Conservation (phyloP, 2,888 invertebrate genomes). For the Troides helena region DNA sequence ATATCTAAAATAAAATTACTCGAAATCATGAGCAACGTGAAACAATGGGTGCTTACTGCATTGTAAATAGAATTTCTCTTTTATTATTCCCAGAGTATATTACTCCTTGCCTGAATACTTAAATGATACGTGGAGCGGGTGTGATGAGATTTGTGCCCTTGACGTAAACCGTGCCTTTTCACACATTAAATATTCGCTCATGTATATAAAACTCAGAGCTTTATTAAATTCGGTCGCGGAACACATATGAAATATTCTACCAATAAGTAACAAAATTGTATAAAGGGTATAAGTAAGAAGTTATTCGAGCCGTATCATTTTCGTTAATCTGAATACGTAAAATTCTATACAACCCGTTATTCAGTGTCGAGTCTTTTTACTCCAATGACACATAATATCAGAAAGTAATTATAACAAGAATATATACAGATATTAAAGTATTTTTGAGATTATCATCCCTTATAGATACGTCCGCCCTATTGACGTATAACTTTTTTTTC, state of each 20-base stretch:
- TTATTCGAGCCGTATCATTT: neutral
- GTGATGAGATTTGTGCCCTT: slow-evolving; percentile 13
- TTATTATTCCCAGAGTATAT: slow-evolving; percentile 2
- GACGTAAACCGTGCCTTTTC: slow-evolving; percentile 1
- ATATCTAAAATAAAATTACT: neutral
- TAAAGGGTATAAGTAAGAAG: neutral
- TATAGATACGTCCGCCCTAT: no score
- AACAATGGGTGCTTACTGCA: neutral
- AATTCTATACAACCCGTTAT: neutral
- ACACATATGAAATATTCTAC: neutral
- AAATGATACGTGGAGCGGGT: slow-evolving; percentile 4
- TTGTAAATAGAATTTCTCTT: neutral
- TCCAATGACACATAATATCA: neutral
- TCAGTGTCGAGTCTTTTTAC: neutral
- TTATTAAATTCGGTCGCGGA: slow-evolving; percentile 6
- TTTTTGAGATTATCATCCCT: no score
- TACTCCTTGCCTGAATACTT: neutral
- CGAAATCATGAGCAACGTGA: neutral
- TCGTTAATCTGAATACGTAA: neutral
- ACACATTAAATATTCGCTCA: slow-evolving; percentile 6
- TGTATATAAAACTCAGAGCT: neutral
- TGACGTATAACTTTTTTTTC: no score
- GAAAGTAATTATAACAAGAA: neutral
- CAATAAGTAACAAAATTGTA: neutral
- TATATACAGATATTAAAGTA: no score